Base-by-base conservation (phyloP, 2,888 invertebrate species). In the Siphlonurus alternatus region DNA sequence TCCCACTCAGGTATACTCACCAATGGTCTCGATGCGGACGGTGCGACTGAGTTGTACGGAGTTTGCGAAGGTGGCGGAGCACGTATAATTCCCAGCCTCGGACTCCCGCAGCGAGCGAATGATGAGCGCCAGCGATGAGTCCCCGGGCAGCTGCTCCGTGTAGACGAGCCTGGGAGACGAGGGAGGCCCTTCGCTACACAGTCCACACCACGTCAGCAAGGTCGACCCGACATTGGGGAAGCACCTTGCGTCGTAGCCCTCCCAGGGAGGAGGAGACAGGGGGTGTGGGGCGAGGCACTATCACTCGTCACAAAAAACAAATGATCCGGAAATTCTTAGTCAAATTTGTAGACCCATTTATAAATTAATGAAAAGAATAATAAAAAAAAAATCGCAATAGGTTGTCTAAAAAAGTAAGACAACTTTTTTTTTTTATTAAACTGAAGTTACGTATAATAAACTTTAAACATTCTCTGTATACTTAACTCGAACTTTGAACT, bases 21-120 rank as follows among this genome's bases (percentile, higher is more conserved):
- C 80, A 73, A 86, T 88, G 66, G 89, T 87, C 71, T 85, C 84
- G 71, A 91, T 82, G 70, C 80, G 77, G 59, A 90, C 87, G 66
- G 81, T 81, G 65, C 83, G 83, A 69, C 78, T 79, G 63, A 91
- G 76, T 38, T 79, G 78, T 71, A 85, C 81, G 65, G 85, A 84
- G 69, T 78, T 80, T 66, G 89, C 87, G 76, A 91, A 93, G 66
- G 81, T 85, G n/a, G 89, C 90, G 25, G 82, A 81, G 73, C 93
- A 93, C 66, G 84, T 88, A 77, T 93, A 93, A 70, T 79, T 82
- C 65, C 93, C 93, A 53, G 85, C 87, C 80, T 92, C 87, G 65
- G 85, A 81, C 68, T 86, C 85, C 54, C 83, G 81, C 69, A 92
- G 79, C 53, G 84, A 83, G 62, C 84, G 81, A 73, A 92, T 88